Evolutionary conservation across 2,113 vertebrate species (phyloP).

Genomic region (Tretioscincus oriximinensis): DNA sequence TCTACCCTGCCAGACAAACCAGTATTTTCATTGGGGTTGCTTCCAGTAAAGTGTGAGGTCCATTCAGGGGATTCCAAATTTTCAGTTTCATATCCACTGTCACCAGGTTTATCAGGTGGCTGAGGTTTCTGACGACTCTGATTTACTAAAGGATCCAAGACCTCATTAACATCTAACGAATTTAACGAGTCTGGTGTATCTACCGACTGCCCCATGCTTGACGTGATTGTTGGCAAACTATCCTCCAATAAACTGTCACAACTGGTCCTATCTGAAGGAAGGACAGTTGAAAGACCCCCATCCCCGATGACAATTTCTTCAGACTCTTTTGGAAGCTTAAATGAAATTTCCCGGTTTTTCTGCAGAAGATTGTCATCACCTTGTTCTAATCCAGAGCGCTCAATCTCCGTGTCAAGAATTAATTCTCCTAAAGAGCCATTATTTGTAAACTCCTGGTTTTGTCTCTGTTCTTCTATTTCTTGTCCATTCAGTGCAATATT

Average conservation of each 20-base stretch:
- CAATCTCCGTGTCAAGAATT: slow-evolving; percentile 28
- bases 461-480: slow-evolving; percentile 22
- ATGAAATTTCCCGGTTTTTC: slow-evolving; percentile 27
- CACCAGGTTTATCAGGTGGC: slow-evolving; percentile 90
- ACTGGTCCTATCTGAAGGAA: slow-evolving; percentile 84
- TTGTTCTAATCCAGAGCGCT: slow-evolving; percentile 21
- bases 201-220: slow-evolving; percentile 72
- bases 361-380: not conserved
- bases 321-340: slow-evolving; percentile 30
- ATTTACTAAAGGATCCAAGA: slow-evolving; percentile 70
- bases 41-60: slow-evolving; percentile 81
- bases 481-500: slow-evolving; percentile 20
- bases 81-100: slow-evolving; percentile 97
- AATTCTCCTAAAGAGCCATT: not conserved
- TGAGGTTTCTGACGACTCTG: slow-evolving; percentile 79
- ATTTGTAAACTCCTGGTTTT: not conserved
- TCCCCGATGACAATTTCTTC: slow-evolving; percentile 44
- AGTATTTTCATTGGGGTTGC: slow-evolving; percentile 67
- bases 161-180: slow-evolving; percentile 83
- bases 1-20: slow-evolving; percentile 34
- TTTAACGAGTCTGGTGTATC: slow-evolving; percentile 92
- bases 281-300: slow-evolving; percentile 66
- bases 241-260: slow-evolving; percentile 91
- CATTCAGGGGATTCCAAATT: slow-evolving; percentile 97
- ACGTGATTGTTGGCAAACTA: slow-evolving; percentile 75